phyloP scores from a whole-genome alignment of 2,113 vertebrate genomes.

The Brachyhypopomus occidentalis region DNA sequence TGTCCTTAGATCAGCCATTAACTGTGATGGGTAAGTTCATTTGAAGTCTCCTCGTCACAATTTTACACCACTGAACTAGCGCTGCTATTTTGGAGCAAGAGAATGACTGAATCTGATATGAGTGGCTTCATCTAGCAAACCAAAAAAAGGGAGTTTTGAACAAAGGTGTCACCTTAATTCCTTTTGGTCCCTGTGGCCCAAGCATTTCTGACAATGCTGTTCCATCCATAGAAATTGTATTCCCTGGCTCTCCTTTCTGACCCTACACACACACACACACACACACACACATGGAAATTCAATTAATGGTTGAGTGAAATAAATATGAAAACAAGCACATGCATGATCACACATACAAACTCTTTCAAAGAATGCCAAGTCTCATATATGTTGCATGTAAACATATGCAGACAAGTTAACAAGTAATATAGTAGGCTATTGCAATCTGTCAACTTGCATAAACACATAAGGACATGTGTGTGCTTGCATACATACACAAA shows the following conservation, averaged over 20 bases:
- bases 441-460: not conserved
- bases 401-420: not conserved
- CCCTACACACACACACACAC: slow-evolving; percentile 74
- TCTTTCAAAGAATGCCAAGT: not conserved
- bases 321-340: slow-evolving; percentile 16
- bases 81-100: no score
- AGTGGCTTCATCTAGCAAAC: no score
- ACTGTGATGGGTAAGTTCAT: no score
- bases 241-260: slow-evolving; percentile 87
- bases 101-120: no score
- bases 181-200: slow-evolving; percentile 78
- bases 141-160: not conserved
- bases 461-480: not conserved
- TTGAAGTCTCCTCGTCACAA: not conserved
- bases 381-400: not conserved
- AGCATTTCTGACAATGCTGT: slow-evolving; percentile 67
- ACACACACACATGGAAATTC: not conserved
- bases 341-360: no score
- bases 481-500: slow-evolving; percentile 4
- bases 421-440: not conserved
- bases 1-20: no score
- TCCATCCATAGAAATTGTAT: slow-evolving; percentile 71
- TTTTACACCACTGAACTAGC: not conserved
- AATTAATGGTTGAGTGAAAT: not conserved
- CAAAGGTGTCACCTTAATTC: slow-evolving; percentile 67